Evolutionary conservation across 2,797 vertebrate genomes (phyloP).

Genomic region (Thalassophryne amazonica): DNA sequence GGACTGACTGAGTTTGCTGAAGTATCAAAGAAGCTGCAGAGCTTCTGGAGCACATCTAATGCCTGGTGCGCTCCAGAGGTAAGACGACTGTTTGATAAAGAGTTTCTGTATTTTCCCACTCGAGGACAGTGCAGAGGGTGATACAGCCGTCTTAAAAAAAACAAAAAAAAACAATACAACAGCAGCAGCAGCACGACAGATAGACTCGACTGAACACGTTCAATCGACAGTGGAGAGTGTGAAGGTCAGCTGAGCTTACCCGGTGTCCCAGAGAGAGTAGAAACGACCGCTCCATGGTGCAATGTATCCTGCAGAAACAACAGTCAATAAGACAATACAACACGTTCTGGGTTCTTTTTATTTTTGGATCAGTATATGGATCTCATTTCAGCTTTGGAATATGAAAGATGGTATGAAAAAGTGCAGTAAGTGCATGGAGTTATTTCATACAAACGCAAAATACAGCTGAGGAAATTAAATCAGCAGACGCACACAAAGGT

Average conservation of each 20-base stretch:
- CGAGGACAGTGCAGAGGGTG: slow-evolving; percentile 11
- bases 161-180: too few species aligned
- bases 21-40: slow-evolving; percentile 32
- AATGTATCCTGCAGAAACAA: slow-evolving; percentile 87
- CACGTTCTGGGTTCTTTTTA: neutral
- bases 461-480: neutral
- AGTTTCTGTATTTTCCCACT: slow-evolving; percentile 3
- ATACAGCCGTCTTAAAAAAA: slow-evolving; percentile 18
- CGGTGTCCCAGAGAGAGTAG: slow-evolving; percentile 98
- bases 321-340: slow-evolving; percentile 14
- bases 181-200: too few species aligned
- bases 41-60: slow-evolving; percentile 27
- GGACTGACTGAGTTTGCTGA: slow-evolving; percentile 34
- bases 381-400: neutral
- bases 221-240: slow-evolving; percentile 22
- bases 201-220: slow-evolving; percentile 37
- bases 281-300: slow-evolving; percentile 98
- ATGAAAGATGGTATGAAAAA: neutral
- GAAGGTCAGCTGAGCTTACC: slow-evolving; percentile 82
- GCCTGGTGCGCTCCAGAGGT: slow-evolving; percentile 23
- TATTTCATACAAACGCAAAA: neutral
- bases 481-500: too few species aligned
- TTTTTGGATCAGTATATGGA: neutral
- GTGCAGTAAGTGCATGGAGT: neutral
- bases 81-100: slow-evolving; percentile 30